phyloP scores from a whole-genome alignment of 2,797 vertebrate genomes.

The Hyperoplus immaculatus region DNA sequence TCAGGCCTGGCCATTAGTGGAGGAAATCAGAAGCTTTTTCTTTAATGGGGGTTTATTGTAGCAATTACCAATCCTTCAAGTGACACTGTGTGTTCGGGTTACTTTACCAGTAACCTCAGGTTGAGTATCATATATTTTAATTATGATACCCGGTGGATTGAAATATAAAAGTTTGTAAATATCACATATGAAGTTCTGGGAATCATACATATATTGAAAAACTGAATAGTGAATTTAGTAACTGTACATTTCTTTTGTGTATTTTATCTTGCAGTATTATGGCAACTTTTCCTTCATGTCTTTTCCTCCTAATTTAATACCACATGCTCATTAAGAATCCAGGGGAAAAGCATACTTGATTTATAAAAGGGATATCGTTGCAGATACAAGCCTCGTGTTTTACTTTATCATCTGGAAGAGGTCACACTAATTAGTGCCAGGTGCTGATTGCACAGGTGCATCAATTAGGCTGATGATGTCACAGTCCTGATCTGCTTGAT shows the following conservation, averaged over 20 bases:
- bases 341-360: neutral
- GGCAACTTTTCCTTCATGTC: neutral
- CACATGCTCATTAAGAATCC: neutral
- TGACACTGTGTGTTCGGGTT: constrained; percentile 23
- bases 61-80: constrained; percentile 57
- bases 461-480: neutral
- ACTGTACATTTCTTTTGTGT: neutral
- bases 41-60: constrained; percentile 66
- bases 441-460: constrained; percentile 4
- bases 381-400: constrained; percentile 2
- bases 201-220: neutral
- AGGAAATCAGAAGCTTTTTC: constrained; percentile 58
- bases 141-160: no score
- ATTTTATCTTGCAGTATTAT: neutral
- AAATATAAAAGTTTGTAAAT: neutral
- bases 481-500: neutral
- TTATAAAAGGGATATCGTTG: neutral
- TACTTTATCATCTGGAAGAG: neutral
- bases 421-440: neutral
- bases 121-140: neutral
- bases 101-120: constrained; percentile 29
- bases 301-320: neutral
- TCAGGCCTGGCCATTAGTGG: constrained; percentile 63
- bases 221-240: neutral
- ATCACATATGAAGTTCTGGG: neutral